Evolutionary conservation across 2,888 invertebrate species (phyloP), one percentile per base, ranked within the genome.

Genomic region (Choristoneura rosaceana): DNA sequence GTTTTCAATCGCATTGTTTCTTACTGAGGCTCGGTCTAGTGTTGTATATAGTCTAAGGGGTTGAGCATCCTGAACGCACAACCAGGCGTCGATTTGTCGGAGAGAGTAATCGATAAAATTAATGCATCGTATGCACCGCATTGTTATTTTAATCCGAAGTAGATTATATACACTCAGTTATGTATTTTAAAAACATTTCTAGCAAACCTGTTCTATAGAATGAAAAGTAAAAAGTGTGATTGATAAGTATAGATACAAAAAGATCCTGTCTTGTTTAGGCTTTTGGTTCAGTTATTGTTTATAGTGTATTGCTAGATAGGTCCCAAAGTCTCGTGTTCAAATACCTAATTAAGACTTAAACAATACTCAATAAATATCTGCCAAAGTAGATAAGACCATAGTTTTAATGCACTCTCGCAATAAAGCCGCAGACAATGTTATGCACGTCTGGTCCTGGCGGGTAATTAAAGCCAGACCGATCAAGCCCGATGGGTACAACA

Each of bases 291-390:
- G 58, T 59, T 63, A 58, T 45, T 59, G 34, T 58, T 58, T 14
- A 38, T 58, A 58, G 45, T 45, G 55, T 63, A 45, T 45, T 33
- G 15, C 50, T 64, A 47, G 47, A 70, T 70, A 65, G 38, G 64
- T 50, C 55, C 61, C 65, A 61, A 70, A 47, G 25, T 34, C 17
- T 67, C 55, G 71, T 71, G 71, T 71, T 71, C 71, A 67, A 50
- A 55, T 43, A 67, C 67, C 55, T 47, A 55, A 70, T 65, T 69
- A 71, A 71, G 47, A 62, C 45, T 58, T 55, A 59, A 62, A 17
- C 43, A 63, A 61, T 50, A 25, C 25, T 25, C 61, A 55, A 34
- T 67, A 47, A 62, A 25, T 62, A 15, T 67, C 67, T 71, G 58
- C 67, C 62, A 67, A 71, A 58, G 14, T 47, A 34, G 9, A 1